Conservation (phyloP, 2,888 invertebrate species). For the Brachylomia viminalis region DNA sequence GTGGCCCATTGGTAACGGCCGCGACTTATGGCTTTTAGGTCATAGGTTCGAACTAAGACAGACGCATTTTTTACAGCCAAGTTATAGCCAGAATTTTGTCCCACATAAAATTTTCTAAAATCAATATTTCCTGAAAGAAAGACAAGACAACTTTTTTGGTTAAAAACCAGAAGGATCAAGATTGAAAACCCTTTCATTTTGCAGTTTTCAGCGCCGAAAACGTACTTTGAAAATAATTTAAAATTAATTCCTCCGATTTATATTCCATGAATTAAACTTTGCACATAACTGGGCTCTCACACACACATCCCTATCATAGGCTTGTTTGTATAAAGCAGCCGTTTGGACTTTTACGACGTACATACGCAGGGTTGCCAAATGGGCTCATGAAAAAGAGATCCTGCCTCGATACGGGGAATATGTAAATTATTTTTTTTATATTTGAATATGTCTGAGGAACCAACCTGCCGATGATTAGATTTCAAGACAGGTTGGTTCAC, state of each 20-base stretch:
- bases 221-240: constrained; percentile 8
- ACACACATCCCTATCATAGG: constrained; percentile 56
- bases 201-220: background rate
- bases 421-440: constrained; percentile 79
- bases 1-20: too few relatives aligned
- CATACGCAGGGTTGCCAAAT: constrained; percentile 81
- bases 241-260: constrained; percentile 39
- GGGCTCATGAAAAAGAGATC: constrained; percentile 83
- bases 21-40: too few relatives aligned
- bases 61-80: background rate
- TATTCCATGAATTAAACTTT: constrained; percentile 49
- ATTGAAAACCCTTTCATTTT: background rate
- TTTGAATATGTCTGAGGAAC: constrained; percentile 68
- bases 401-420: constrained; percentile 74
- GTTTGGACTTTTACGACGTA: constrained; percentile 78
- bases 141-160: background rate
- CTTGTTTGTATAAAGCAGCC: constrained; percentile 78
- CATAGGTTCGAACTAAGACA: too few relatives aligned
- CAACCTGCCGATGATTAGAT: constrained; percentile 70
- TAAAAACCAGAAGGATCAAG: background rate
- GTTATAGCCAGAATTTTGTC: background rate
- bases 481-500: constrained; percentile 49
- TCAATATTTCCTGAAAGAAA: background rate
- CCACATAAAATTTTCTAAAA: too few relatives aligned
- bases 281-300: constrained; percentile 31